A percentile compares a stretch with the other conserved stretches of the same genome.
These are phyloP conservation scores for Choristoneura rosaceana DNA, from an alignment of 2,888 invertebrate genomes.

Conservation along the genomic window DNA sequence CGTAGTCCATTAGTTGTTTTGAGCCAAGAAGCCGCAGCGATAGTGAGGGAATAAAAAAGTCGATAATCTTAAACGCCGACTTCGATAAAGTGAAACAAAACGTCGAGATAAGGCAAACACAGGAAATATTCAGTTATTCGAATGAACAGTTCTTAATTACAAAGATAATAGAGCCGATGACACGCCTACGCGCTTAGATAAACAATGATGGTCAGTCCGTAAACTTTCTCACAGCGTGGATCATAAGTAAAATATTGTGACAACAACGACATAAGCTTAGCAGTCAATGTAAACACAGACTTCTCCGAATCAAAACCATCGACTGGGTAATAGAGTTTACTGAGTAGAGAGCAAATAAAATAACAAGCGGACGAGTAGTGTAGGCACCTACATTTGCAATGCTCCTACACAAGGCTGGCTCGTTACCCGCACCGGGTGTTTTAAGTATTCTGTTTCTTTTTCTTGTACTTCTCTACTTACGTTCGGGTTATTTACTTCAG, in stretches of 20 bases:
- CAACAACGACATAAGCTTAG: constrained; percentile 76
- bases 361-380: constrained; percentile 69
- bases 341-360: constrained; percentile 80
- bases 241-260: constrained; percentile 72
- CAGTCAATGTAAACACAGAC: constrained; percentile 76
- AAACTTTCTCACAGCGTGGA: constrained; percentile 69
- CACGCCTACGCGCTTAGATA: constrained; percentile 61
- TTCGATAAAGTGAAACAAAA: constrained; percentile 34
- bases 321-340: constrained; percentile 79
- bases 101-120: constrained; percentile 30
- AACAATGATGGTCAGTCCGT: constrained; percentile 60
- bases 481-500: constrained; percentile 59
- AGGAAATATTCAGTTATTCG: constrained; percentile 40
- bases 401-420: constrained; percentile 54
- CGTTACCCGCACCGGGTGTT: constrained; percentile 60
- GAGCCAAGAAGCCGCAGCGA: constrained; percentile 60
- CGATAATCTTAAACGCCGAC: constrained; percentile 24
- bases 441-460: constrained; percentile 66
- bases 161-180: constrained; percentile 53
- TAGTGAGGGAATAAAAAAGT: constrained; percentile 35
- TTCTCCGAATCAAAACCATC: constrained; percentile 82
- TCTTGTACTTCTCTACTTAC: constrained; percentile 66
- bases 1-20: constrained; percentile 76
- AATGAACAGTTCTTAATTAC: constrained; percentile 47
- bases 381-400: constrained; percentile 61